A percentile compares a stretch with the other conserved stretches of the same genome.
Conservation (phyloP, 2,113 vertebrate species). For the Xerus inauris region DNA sequence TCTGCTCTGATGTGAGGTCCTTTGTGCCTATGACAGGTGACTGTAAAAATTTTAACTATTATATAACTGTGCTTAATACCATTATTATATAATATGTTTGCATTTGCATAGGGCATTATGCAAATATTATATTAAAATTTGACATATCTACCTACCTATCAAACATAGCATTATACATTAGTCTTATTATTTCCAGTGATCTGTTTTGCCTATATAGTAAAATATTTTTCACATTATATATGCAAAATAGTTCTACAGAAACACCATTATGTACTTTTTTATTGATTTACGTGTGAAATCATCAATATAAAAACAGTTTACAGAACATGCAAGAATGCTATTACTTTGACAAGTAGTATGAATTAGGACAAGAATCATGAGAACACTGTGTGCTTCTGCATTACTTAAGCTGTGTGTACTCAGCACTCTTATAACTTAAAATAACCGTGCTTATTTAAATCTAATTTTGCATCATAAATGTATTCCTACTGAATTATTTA, state of each 20-base stretch:
- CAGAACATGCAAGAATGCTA: not conserved
- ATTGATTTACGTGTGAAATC: slow-evolving; percentile 32
- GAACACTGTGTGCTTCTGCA: not conserved
- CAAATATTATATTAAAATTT: not conserved
- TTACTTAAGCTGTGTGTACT: slow-evolving; percentile 11
- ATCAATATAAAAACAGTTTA: not conserved
- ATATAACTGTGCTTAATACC: not conserved
- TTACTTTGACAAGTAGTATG: not conserved
- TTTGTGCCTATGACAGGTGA: not conserved
- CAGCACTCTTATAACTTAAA: not conserved
- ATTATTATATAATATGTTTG: not conserved
- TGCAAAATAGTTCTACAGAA: not conserved
- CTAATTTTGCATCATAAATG: slow-evolving; percentile 50
- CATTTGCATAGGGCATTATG: not conserved
- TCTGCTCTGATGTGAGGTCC: not conserved
- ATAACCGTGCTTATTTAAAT: slow-evolving; percentile 56
- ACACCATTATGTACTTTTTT: not conserved
- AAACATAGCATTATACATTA: not conserved
- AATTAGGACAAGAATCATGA: not conserved
- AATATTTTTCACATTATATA: not conserved
- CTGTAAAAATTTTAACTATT: not conserved
- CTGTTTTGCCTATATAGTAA: not conserved
- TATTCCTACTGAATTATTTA: slow-evolving; percentile 60
- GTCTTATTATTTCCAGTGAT: not conserved
- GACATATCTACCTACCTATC: not conserved